These are phyloP conservation scores for Agrypnus murinus DNA, from an alignment of 2,888 invertebrate species.

Conservation along the genomic window DNA sequence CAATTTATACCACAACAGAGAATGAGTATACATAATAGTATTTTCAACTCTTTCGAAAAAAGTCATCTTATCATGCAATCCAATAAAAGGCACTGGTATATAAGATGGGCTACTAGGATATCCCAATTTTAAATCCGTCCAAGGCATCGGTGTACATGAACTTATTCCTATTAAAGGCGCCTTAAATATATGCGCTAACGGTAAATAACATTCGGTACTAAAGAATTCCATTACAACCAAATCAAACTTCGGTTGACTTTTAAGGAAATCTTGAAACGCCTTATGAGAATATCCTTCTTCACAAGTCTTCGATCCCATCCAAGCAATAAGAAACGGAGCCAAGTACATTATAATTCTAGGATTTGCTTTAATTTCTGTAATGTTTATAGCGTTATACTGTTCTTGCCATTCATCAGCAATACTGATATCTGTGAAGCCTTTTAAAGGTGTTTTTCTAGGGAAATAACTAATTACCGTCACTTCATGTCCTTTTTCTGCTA, in stretches of 20 bases:
- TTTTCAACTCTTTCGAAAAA: slow-evolving; percentile 60
- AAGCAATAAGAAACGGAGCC: slow-evolving; percentile 24
- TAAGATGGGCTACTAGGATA: slow-evolving; percentile 71
- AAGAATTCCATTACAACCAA: slow-evolving; percentile 80
- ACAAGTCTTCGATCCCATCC: slow-evolving; percentile 41
- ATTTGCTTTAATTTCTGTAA: too few relatives aligned
- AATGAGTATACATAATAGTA: slow-evolving; percentile 12
- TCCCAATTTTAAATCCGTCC: slow-evolving; percentile 73
- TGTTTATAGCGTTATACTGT: background rate
- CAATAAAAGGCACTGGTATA: slow-evolving; percentile 70
- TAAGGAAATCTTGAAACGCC: slow-evolving; percentile 67
- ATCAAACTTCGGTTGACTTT: slow-evolving; percentile 75
- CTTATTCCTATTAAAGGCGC: slow-evolving; percentile 74
- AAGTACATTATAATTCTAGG: too few relatives aligned
- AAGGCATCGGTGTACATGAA: slow-evolving; percentile 71
- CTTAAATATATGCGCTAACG: slow-evolving; percentile 76
- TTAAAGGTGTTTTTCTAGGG: slow-evolving; percentile 70
- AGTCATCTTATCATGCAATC: slow-evolving; percentile 58
- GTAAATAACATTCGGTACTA: slow-evolving; percentile 80
- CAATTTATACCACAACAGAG: background rate
- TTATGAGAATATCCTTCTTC: slow-evolving; percentile 59
- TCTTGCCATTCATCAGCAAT: slow-evolving; percentile 61
- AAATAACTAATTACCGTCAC: slow-evolving; percentile 81
- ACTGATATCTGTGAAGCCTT: slow-evolving; percentile 77
- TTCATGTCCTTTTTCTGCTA: slow-evolving; percentile 77